Conservation (phyloP, 2,113 vertebrate species). For the Piprites chloris region DNA sequence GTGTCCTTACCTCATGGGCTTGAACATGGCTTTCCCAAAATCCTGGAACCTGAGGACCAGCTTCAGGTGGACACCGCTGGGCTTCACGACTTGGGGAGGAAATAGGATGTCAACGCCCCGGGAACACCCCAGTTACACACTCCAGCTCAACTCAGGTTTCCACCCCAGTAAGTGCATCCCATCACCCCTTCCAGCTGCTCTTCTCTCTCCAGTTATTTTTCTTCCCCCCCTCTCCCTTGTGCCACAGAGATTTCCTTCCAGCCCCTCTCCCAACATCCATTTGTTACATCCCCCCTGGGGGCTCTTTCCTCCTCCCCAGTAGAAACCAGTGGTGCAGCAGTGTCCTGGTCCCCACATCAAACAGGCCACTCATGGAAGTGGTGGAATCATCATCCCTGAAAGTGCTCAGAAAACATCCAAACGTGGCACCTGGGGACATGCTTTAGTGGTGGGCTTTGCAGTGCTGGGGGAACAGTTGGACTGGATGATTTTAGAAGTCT, state of each 20-base stretch:
- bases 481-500: too few relatives aligned
- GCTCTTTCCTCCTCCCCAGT: not conserved
- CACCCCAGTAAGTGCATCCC: accelerated
- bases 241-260: not conserved
- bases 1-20: conserved; percentile 92
- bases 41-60: conserved; percentile 88
- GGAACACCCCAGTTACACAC: not conserved
- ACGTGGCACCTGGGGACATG: not conserved
- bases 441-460: not conserved
- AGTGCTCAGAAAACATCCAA: too few relatives aligned
- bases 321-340: not conserved
- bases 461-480: not conserved
- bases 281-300: not conserved
- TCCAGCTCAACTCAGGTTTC: accelerated
- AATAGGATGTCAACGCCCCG: not conserved
- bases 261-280: not conserved
- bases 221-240: not conserved
- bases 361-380: not conserved
- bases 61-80: conserved; percentile 94
- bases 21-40: conserved; percentile 96
- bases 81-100: conserved; percentile 87
- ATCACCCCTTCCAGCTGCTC: too few relatives aligned
- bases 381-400: not conserved
- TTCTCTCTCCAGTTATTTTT: not conserved
- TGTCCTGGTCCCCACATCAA: not conserved